phyloP scores from a whole-genome alignment of 2,888 invertebrate genomes.

The Malthinus seriepunctatus region DNA sequence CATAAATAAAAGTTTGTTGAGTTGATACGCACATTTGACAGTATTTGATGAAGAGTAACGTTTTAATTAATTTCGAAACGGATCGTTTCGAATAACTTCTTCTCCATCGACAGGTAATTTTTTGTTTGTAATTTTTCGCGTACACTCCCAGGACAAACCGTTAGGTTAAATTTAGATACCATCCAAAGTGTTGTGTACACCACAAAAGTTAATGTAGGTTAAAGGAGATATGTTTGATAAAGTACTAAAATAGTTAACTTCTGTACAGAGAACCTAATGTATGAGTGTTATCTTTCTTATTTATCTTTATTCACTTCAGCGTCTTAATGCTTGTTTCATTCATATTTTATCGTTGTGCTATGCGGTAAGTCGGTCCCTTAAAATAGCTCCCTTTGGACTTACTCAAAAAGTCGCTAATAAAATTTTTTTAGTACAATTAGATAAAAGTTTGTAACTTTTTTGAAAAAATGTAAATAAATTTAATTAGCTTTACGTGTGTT shows the following conservation, averaged over 20 bases:
- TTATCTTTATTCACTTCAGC: constrained; percentile 18
- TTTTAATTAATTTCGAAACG: too few relatives aligned
- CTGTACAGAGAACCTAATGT: constrained; percentile 16
- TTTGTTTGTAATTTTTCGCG: too few relatives aligned
- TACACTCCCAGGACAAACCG: too few relatives aligned
- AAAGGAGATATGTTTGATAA: constrained; percentile 19
- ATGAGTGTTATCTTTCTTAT: constrained; percentile 20
- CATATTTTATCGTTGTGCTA: constrained; percentile 16
- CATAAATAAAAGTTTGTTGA: too few relatives aligned
- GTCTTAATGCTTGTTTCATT: constrained; percentile 21
- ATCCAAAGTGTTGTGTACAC: constrained; percentile 6
- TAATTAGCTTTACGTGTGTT: neutral
- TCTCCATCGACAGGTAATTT: too few relatives aligned
- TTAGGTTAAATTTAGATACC: constrained; percentile 12
- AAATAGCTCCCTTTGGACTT: neutral
- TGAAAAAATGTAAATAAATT: too few relatives aligned
- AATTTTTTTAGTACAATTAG: too few relatives aligned
- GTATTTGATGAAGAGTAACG: too few relatives aligned
- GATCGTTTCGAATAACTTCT: too few relatives aligned
- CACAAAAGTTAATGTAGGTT: constrained; percentile 19
- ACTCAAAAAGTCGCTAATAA: too few relatives aligned
- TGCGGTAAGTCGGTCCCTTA: constrained; percentile 7
- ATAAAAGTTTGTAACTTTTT: too few relatives aligned
- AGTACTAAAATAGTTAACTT: constrained; percentile 18
- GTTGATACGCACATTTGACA: too few relatives aligned